Percentiles rank a stretch among this genome's conserved stretches.
Conservation (phyloP, 2,888 invertebrate genomes). For the Ornithoptera alexandrae region DNA sequence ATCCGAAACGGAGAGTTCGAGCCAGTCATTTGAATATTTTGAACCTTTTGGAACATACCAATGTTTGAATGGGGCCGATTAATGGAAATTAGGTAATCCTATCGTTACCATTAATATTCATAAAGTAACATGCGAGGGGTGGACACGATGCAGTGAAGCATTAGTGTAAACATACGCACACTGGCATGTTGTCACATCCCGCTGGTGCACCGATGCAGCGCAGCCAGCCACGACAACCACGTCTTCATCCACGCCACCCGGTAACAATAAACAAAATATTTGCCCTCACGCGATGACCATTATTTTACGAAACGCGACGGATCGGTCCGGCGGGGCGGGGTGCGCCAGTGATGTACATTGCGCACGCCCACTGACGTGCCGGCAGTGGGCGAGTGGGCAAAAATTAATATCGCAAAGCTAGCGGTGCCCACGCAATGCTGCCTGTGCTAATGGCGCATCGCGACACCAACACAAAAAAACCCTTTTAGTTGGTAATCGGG, state of each 20-base stretch:
- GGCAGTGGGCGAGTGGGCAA: too few relatives aligned
- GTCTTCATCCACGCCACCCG: neutral
- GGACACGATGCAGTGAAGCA: constrained; percentile 2
- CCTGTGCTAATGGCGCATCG: too few relatives aligned
- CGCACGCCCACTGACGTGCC: too few relatives aligned
- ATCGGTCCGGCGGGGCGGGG: too few relatives aligned
- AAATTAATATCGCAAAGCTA: too few relatives aligned
- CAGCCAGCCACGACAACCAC: neutral
- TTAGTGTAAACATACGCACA: neutral
- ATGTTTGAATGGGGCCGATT: neutral
- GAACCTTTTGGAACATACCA: neutral
- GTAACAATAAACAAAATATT: neutral
- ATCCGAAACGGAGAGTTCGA: neutral
- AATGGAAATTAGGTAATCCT: neutral
- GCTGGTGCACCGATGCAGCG: constrained; percentile 10
- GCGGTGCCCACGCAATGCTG: too few relatives aligned
- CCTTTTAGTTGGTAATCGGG: too few relatives aligned
- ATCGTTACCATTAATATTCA: too few relatives aligned
- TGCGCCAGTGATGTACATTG: too few relatives aligned
- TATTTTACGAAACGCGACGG: too few relatives aligned
- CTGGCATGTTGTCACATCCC: neutral
- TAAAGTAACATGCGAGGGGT: neutral
- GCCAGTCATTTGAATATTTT: neutral
- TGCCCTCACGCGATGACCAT: neutral
- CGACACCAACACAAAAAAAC: too few relatives aligned